These are phyloP conservation scores for Crotalus viridis DNA, from an alignment of 2,113 vertebrate species.

Conservation along the genomic window DNA sequence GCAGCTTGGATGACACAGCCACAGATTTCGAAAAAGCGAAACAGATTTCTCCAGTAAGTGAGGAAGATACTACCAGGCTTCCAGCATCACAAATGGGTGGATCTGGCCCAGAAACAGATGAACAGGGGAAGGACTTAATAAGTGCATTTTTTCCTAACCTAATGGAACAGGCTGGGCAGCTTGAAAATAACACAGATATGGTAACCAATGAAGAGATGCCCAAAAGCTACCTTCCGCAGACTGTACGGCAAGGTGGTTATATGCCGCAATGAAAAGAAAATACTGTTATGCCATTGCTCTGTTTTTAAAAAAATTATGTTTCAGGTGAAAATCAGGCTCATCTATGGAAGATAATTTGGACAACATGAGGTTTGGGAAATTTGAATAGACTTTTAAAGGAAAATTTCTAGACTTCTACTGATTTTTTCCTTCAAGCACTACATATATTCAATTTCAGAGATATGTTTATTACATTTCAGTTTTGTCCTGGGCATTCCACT, in stretches of 20 bases:
- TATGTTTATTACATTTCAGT: neutral
- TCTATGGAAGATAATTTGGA: slow-evolving; percentile 24
- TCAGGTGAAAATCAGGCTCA: slow-evolving; percentile 42
- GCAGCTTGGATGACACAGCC: slow-evolving; percentile 58
- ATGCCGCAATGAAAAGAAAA: slow-evolving; percentile 80
- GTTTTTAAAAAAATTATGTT: slow-evolving; percentile 35
- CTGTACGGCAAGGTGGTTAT: slow-evolving; percentile 80
- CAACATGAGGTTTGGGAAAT: neutral
- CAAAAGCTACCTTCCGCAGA: slow-evolving; percentile 87
- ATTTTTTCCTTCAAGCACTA: slow-evolving; percentile 57
- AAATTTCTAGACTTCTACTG: slow-evolving; percentile 35
- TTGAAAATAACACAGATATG: slow-evolving; percentile 50
- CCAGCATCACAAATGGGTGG: slow-evolving; percentile 64
- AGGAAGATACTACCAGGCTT: slow-evolving; percentile 62
- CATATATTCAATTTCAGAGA: slow-evolving; percentile 49
- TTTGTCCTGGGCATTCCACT: slow-evolving; percentile 18
- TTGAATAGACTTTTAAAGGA: slow-evolving; percentile 17
- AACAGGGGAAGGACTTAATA: slow-evolving; percentile 52
- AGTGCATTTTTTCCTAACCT: slow-evolving; percentile 44
- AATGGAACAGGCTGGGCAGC: slow-evolving; percentile 53
- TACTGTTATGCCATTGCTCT: slow-evolving; percentile 50
- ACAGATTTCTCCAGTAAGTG: slow-evolving; percentile 45
- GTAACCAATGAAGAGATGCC: slow-evolving; percentile 59
- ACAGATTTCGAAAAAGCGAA: slow-evolving; percentile 66
- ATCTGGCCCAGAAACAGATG: slow-evolving; percentile 68